These are phyloP conservation scores for Drosophila sechellia DNA, from an alignment of 1,140 invertebrate species.

Conservation along the genomic window DNA sequence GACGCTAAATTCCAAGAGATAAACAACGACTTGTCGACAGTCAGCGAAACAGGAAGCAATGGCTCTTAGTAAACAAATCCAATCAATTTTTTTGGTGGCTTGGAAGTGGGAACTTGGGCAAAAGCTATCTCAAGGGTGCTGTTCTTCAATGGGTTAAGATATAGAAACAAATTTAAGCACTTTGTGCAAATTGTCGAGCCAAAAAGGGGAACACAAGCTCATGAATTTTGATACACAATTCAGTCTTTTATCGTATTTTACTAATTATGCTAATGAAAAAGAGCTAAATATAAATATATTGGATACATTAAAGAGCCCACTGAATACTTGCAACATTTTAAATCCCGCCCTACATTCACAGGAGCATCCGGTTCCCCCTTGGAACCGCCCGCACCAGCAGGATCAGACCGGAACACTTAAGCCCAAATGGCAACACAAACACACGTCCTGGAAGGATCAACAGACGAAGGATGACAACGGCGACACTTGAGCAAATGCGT, in stretches of 20 bases:
- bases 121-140: too few relatives aligned
- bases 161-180: too few relatives aligned
- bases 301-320: too few relatives aligned
- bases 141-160: too few relatives aligned
- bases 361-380: neutral
- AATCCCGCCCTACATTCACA: too few relatives aligned
- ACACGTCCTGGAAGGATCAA: slow-evolving; percentile 49
- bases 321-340: too few relatives aligned
- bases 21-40: slow-evolving; percentile 29
- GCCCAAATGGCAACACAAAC: slow-evolving; percentile 59
- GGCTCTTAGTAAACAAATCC: slow-evolving; percentile 29
- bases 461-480: slow-evolving; percentile 28
- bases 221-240: too few relatives aligned
- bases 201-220: too few relatives aligned
- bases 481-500: slow-evolving; percentile 43
- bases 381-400: slow-evolving; percentile 21
- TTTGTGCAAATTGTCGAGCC: too few relatives aligned
- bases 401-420: slow-evolving; percentile 44
- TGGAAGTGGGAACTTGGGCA: neutral
- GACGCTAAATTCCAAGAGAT: slow-evolving; percentile 14
- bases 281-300: too few relatives aligned
- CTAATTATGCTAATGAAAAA: too few relatives aligned
- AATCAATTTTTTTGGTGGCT: slow-evolving; percentile 9
- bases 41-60: slow-evolving; percentile 11
- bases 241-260: too few relatives aligned